Conservation (phyloP, 2,113 vertebrate species). For the Mirounga angustirostris region DNA sequence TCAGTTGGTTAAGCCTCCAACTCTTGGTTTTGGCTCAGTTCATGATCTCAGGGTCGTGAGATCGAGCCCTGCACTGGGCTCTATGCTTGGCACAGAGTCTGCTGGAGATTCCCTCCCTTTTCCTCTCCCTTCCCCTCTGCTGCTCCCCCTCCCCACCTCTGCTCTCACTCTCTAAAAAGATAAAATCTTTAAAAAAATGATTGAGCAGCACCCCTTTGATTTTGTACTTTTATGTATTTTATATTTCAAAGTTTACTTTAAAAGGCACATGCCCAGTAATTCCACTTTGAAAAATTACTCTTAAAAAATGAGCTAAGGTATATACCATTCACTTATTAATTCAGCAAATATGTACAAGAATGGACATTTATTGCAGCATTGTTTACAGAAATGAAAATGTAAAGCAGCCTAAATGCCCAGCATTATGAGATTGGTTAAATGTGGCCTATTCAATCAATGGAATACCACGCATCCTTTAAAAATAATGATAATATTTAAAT, state of each 20-base stretch:
- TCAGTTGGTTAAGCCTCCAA: background rate
- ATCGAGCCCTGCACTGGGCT: background rate
- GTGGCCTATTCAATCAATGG: background rate
- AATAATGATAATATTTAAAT: background rate
- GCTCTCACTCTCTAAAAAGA: background rate
- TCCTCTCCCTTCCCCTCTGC: background rate
- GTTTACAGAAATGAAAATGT: constrained; percentile 28
- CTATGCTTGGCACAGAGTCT: background rate
- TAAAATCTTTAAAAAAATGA: background rate
- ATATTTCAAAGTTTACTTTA: background rate
- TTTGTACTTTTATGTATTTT: background rate
- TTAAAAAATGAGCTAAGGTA: background rate
- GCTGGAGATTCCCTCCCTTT: background rate
- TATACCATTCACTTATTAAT: background rate
- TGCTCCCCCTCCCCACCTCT: no score
- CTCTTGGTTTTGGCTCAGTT: background rate
- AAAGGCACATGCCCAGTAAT: background rate
- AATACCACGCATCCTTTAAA: background rate
- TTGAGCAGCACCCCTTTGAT: background rate
- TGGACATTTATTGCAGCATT: background rate
- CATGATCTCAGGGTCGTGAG: background rate
- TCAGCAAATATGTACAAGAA: background rate
- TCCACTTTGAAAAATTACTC: constrained; percentile 35
- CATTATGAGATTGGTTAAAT: background rate
- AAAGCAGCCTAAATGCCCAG: background rate